Evolutionary conservation across 2,888 invertebrate species (phyloP).

Genomic region (Scaptomyza cyrtandrae): DNA sequence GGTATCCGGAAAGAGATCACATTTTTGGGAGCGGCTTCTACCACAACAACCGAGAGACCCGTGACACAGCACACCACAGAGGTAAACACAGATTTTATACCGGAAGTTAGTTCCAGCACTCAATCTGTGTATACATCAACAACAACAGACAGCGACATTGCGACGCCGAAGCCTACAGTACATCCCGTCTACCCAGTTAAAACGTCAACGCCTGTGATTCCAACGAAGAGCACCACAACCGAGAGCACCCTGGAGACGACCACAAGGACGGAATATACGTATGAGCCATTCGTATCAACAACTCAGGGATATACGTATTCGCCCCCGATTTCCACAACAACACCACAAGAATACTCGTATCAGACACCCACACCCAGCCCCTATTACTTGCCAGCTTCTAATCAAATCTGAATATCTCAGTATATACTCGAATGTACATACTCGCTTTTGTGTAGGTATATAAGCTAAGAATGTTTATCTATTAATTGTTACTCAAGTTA

Average conservation of each 20-base stretch:
- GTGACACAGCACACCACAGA: slow-evolving; percentile 55
- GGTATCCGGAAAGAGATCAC: slow-evolving; percentile 52
- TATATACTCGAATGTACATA: slow-evolving; percentile 11
- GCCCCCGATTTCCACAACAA: slow-evolving; percentile 10
- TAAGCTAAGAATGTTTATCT: slow-evolving; percentile 18
- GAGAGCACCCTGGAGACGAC: slow-evolving; percentile 26
- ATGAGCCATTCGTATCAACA: neutral
- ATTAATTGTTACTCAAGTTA: slow-evolving; percentile 18
- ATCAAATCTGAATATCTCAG: slow-evolving; percentile 19
- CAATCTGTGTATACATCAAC: slow-evolving; percentile 70
- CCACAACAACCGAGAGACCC: slow-evolving; percentile 56
- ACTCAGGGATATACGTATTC: slow-evolving; percentile 7
- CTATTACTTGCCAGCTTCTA: slow-evolving; percentile 43
- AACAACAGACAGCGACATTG: slow-evolving; percentile 62
- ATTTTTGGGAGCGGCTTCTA: slow-evolving; percentile 42
- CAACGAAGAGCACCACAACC: slow-evolving; percentile 47
- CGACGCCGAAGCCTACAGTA: slow-evolving; percentile 71
- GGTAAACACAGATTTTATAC: slow-evolving; percentile 73
- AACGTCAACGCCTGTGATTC: slow-evolving; percentile 52
- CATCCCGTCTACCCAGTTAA: slow-evolving; percentile 59
- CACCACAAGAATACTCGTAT: slow-evolving; percentile 2
- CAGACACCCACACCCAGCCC: slow-evolving; percentile 38
- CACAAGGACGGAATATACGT: slow-evolving; percentile 12
- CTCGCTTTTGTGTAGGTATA: slow-evolving; percentile 22
- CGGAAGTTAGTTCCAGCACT: slow-evolving; percentile 65